Evolutionary conservation across 1,140 invertebrate genomes (phyloP), one percentile per base, ranked within the genome.

Genomic region (Sycophaga agraensis): DNA sequence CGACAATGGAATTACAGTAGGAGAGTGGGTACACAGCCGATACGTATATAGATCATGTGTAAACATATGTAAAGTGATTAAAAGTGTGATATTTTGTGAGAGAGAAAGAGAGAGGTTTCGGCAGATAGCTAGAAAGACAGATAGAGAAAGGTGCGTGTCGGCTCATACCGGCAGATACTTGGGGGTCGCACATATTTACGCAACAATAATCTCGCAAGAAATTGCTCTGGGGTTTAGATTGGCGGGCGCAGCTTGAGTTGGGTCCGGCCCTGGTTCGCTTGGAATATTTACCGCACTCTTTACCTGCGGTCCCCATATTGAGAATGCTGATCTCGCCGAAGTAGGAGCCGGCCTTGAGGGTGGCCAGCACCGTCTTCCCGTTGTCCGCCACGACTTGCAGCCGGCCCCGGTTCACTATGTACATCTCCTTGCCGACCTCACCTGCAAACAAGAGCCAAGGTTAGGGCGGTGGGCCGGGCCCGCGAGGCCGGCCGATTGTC

Each of bases 271-370:
- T 73, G 75, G 75, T 73, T 83, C 84, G 83, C 81, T 83, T 84
- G 84, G 84, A 88, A 91, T 91, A 91, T 91, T 92, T 91, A 92
- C 89, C 90, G 89, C 91, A 89, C 85, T 90, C 88, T 91, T 92
- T 91, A 94, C 93, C 96, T 88, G 95, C 95, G 75, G 94, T 97
- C 81, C 96, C 96, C 95, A 99, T 99, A 86, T 99, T 99, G 79
- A 99, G 88, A 84, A 99, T 98, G 84, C 93, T 96, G 84, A 99
- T 98, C 87, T 99, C 97, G 69, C 97, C 97, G 84, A 99, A 99
- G 88, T 99, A 99, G 78, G 94, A 97, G 78, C 96, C 96, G 66
- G 94, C 94, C 81, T 94, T 94, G 65, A 99, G 85, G 60, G 95
- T 98, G 65, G 96, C 96, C 74, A 99, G 85, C 40, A 98, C 96